Evolutionary conservation across 2,113 vertebrate species (phyloP), one percentile per base, ranked within the genome.

Genomic region (Columbina picui): DNA sequence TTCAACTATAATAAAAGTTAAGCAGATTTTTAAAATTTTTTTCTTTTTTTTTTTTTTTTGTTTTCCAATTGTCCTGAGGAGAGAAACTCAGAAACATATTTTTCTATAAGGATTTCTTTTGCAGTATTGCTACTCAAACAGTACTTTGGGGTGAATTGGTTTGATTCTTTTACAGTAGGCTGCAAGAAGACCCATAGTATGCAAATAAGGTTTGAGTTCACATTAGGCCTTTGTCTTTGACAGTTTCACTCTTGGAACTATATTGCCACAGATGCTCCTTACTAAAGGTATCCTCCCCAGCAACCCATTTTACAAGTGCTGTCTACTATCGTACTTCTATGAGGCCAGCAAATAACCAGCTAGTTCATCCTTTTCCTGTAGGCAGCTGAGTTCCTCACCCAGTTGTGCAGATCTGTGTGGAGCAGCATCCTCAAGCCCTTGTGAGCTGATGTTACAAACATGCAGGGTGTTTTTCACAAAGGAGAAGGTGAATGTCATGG

Each of bases 361-460:
- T 52, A 60, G 73, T 55, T 70, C 2, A 22, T 34, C 74, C 20
- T 84, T 84, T 75, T 50, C 36, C 34, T 26, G 17, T 9, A 47
- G 49, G 17, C 21, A 91, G 14, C 0, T 0, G 4, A 77, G 8
- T 12, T 49, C 29, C 43, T 68, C 64, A 56, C 13, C 9, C 30
- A 26, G 22, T 57, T 56, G 22, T 39, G 60, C 3, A 34, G 17
- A 41, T 29, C 1, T 0, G 0, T 60, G 55, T 36, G 50, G 34
- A 52, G 21, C 23, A 26, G 15, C 14, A 2, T 39, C n/a, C 7
- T 38, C 52, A 78, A 75, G 60, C 52, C 6, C 23, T 68, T 4
- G 4, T 12, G 34, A 68, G 12, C 18, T 47, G 39, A 55, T 19
- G 5, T 21, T 45, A 52, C 6, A 70, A 71, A 41, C 0, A 1